Evolutionary conservation across 2,888 invertebrate genomes (phyloP).

Genomic region (Tubiluchus corallicola): DNA sequence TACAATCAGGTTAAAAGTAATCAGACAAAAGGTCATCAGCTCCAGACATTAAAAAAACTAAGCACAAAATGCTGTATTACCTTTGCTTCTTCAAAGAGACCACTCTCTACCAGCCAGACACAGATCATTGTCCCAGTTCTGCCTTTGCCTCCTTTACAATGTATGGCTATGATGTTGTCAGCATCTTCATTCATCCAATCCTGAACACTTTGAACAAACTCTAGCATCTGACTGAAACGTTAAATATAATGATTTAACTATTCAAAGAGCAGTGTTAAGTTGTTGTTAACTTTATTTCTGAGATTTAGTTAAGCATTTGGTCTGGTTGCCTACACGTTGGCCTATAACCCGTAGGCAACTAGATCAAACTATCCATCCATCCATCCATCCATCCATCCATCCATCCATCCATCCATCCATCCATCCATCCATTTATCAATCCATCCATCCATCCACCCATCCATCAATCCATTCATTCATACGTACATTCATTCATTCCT

Average conservation of each 20-base stretch:
- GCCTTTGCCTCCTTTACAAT: conserved; percentile 36
- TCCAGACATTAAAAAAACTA: no score
- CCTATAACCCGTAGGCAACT: background rate
- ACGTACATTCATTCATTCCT: no score
- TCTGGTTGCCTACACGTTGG: conserved; percentile 4
- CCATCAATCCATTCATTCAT: no score
- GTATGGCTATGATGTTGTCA: conserved; percentile 34
- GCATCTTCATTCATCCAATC: conserved; percentile 29
- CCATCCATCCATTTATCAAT: no score
- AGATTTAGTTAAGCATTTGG: background rate
- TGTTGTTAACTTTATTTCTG: conserved; percentile 2
- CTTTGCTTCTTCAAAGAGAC: conserved; percentile 30
- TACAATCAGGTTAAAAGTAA: no score
- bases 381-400: no score
- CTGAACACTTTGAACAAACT: conserved; percentile 29
- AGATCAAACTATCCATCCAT: conserved; percentile 11
- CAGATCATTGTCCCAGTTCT: conserved; percentile 36
- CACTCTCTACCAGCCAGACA: conserved; percentile 32
- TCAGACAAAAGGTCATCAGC: no score
- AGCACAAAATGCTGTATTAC: no score
- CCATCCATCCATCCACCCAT: no score
- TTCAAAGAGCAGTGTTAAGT: conserved; percentile 4
- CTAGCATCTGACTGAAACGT: conserved; percentile 29
- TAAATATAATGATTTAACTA: conserved; percentile 6
- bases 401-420: no score